Evolutionary conservation across 2,797 vertebrate genomes (phyloP).

Genomic region (Acridotheres tristis): DNA sequence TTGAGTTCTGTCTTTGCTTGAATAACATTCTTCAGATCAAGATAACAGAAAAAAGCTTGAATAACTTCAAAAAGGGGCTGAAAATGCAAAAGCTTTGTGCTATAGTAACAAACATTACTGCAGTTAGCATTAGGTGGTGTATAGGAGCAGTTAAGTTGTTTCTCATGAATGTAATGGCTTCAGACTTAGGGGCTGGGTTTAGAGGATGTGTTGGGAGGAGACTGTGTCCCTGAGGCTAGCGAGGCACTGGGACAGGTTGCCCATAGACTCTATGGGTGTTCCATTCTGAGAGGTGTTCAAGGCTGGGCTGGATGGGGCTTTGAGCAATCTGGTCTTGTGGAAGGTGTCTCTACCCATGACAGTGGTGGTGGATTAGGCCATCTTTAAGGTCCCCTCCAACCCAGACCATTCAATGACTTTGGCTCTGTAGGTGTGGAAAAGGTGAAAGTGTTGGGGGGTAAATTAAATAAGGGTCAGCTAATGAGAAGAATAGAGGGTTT

Average conservation of each 20-base stretch:
- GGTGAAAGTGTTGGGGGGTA: not conserved
- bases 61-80: not conserved
- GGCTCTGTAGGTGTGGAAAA: not conserved
- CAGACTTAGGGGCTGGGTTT: not conserved
- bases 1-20: not conserved
- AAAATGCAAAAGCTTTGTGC: not conserved
- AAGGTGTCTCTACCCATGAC: no score
- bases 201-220: not conserved
- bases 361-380: not conserved
- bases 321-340: not conserved
- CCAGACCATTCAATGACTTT: not conserved
- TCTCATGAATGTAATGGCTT: not conserved
- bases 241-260: not conserved
- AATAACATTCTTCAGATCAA: not conserved
- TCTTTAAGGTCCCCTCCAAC: not conserved
- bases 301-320: not conserved
- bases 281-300: not conserved
- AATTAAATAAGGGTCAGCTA: not conserved
- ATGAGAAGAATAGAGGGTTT: not conserved
- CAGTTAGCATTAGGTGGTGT: not conserved
- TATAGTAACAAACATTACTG: not conserved
- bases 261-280: not conserved
- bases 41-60: not conserved
- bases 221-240: not conserved
- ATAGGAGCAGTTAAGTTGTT: not conserved